Evolutionary conservation across 2,888 invertebrate genomes (phyloP).

Genomic region (Platynereis dumerilii): DNA sequence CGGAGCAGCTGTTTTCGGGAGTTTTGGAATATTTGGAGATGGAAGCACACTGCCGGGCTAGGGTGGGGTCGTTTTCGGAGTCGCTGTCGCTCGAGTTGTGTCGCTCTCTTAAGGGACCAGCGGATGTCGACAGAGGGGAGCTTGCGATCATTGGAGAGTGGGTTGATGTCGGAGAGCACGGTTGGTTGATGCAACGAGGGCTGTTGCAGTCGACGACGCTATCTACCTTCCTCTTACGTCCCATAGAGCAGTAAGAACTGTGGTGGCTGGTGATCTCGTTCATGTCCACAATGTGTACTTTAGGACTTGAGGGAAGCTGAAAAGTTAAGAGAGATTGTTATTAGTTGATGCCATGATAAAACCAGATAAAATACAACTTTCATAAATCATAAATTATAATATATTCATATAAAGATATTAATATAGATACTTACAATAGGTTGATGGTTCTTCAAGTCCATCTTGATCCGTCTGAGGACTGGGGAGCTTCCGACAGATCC

Average conservation of each 20-base stretch:
- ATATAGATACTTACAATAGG: too few relatives aligned
- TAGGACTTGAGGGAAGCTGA: slow-evolving; percentile 12
- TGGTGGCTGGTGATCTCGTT: not conserved
- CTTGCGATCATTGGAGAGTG: slow-evolving; percentile 2
- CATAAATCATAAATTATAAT: too few relatives aligned
- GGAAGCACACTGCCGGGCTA: not conserved
- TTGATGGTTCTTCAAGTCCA: too few relatives aligned
- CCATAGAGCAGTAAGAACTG: slow-evolving; percentile 2
- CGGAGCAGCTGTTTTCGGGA: slow-evolving; percentile 12
- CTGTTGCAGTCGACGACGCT: not conserved
- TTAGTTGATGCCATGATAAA: too few relatives aligned
- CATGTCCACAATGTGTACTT: slow-evolving; percentile 23
- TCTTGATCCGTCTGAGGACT: too few relatives aligned
- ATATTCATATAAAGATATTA: too few relatives aligned
- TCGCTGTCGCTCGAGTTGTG: not conserved
- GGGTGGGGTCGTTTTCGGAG: slow-evolving; percentile 10
- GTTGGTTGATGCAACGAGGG: not conserved
- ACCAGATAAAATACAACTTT: too few relatives aligned
- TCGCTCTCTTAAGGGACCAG: not conserved
- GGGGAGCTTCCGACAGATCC: not conserved
- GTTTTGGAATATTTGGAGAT: slow-evolving; percentile 1
- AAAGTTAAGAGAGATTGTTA: not conserved
- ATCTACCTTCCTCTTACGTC: slow-evolving; percentile 9
- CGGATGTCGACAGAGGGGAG: not conserved
- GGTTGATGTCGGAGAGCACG: not conserved